phyloP scores from a whole-genome alignment of 1,140 invertebrate species.

The Sesamia nonagrioides region DNA sequence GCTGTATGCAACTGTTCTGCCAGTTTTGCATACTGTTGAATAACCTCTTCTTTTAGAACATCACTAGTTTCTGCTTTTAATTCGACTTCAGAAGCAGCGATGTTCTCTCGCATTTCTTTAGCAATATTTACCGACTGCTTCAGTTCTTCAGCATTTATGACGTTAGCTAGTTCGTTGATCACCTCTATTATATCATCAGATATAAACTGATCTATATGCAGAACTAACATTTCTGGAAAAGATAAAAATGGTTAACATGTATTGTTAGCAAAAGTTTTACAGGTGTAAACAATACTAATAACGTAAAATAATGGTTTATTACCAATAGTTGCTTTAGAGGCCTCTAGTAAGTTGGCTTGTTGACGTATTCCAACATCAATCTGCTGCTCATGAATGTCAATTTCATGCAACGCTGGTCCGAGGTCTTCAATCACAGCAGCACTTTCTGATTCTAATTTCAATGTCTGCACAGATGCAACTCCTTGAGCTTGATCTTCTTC shows the following conservation, averaged over 20 bases:
- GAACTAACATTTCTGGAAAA: conserved; percentile 56
- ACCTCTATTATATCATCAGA: conserved; percentile 55
- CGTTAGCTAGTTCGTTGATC: conserved; percentile 52
- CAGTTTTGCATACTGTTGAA: conserved; percentile 35
- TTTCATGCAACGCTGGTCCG: conserved; percentile 21
- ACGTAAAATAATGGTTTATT: neutral
- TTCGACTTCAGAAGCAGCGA: conserved; percentile 41
- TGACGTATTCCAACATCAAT: neutral
- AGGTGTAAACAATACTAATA: too few relatives aligned
- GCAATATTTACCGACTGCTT: conserved; percentile 57
- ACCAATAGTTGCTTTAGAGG: conserved; percentile 20
- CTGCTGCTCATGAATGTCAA: neutral
- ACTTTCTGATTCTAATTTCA: conserved; percentile 25
- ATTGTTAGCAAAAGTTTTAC: neutral
- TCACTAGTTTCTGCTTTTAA: conserved; percentile 47
- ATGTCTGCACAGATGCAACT: conserved; percentile 3
- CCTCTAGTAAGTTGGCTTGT: neutral
- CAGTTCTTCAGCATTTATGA: conserved; percentile 47
- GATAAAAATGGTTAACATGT: neutral
- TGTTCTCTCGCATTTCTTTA: conserved; percentile 59
- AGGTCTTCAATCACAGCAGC: conserved; percentile 23
- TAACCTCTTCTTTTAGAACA: conserved; percentile 8
- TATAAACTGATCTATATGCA: conserved; percentile 64
- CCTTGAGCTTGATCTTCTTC: conserved; percentile 17
- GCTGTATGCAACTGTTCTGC: conserved; percentile 48